Base-by-base conservation (phyloP, 2,888 invertebrate species). In the Microctonus brassicae region DNA sequence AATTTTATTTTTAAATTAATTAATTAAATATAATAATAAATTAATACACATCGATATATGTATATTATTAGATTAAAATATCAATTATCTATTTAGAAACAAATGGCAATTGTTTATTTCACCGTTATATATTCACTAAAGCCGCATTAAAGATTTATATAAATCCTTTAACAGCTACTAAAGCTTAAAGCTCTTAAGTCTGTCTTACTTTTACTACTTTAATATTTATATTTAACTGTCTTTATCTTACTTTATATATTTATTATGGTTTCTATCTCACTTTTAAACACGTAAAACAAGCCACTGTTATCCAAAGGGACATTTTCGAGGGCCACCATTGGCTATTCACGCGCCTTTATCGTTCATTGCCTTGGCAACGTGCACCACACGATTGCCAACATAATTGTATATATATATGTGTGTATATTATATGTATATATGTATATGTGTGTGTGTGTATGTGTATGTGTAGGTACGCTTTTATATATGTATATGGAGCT, bases 131-230 rank as follows among this genome's bases (percentile, higher is more conserved):
- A 73, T 64, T 24, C 73, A 63, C 53, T 63, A 20, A 42, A 70
- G 71, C 61, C 70, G 77, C n/a, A n/a, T n/a, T 74, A 71, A 75
- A 77, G 79, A 81, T 81, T 83, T 82, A 81, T 84, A 81, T 81
- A 84, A n/a, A n/a, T n/a, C n/a, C n/a, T 81, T 85, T 86, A 87
- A 87, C 86, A 87, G 87, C 87, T 84, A 87, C 86, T 87, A 86
- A 87, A 85, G 85, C 81, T n/a, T n/a, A 80, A 83, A 83, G 84
- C 83, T 22, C 52, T 58, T 58, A 52, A 13, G 47, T 11, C 26
- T 60, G 60, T 7, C 24, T 11, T n/a, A 57, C 36, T 39, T 39
- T n/a, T n/a, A n/a, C n/a, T n/a, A n/a, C n/a, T n/a, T n/a, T n/a
- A n/a, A n/a, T n/a, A n/a, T n/a, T n/a, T n/a, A n/a, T n/a, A n/a